Evolutionary conservation across 2,797 vertebrate species (phyloP).

Genomic region (Nyctalus aviator): DNA sequence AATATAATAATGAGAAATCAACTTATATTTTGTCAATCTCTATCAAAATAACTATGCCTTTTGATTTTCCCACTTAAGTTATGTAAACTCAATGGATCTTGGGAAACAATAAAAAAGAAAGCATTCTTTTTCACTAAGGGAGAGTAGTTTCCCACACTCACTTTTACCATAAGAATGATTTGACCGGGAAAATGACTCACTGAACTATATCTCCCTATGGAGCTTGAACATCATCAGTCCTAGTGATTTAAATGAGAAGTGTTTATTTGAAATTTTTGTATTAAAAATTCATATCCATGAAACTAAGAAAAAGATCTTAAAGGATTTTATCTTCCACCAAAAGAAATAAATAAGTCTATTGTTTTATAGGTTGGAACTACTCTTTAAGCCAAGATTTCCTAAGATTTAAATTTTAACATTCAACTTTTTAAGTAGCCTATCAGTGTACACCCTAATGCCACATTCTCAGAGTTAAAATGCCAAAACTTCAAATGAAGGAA

Average conservation of each 20-base stretch:
- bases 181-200: neutral
- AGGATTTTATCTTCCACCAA: neutral
- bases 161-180: neutral
- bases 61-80: neutral
- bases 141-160: neutral
- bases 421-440: conserved; percentile 13
- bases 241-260: neutral
- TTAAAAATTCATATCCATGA: neutral
- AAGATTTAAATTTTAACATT: conserved; percentile 46
- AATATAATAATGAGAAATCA: neutral
- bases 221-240: neutral
- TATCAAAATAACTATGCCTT: neutral
- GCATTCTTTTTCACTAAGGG: neutral
- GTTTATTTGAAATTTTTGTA: conserved; percentile 22
- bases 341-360: neutral
- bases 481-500: neutral
- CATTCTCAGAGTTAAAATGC: neutral
- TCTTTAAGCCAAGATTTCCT: conserved; percentile 8
- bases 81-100: neutral
- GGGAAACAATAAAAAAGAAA: neutral
- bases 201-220: neutral
- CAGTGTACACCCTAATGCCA: neutral
- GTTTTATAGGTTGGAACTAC: neutral
- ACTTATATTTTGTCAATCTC: conserved; percentile 23
- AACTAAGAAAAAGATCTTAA: conserved; percentile 33